Conservation (phyloP, 2,797 vertebrate genomes). For the Acanthurus lineatus region DNA sequence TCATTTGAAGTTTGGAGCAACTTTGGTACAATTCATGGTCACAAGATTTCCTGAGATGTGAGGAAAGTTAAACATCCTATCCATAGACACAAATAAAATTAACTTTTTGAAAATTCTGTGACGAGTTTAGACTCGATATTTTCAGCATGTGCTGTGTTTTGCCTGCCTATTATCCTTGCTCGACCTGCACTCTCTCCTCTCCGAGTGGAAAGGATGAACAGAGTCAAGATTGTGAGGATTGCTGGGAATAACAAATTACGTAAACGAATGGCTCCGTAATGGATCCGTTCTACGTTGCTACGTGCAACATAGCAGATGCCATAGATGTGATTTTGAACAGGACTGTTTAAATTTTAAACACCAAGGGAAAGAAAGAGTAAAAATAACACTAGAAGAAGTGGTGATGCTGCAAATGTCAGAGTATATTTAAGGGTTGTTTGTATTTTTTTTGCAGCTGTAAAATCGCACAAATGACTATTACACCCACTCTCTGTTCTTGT, state of each 20-base stretch:
- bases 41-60: constrained; percentile 4
- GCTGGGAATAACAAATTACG: constrained; percentile 71
- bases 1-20: neutral
- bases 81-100: neutral
- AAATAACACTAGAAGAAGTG: constrained; percentile 41
- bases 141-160: constrained; percentile 1
- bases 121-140: neutral
- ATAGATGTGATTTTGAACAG: constrained; percentile 59
- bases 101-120: neutral
- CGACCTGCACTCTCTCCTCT: constrained; percentile 34
- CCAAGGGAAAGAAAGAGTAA: constrained; percentile 11
- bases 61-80: constrained; percentile 39
- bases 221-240: constrained; percentile 45
- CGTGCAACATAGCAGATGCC: constrained; percentile 26
- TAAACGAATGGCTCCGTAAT: constrained; percentile 68
- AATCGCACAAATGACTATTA: constrained; percentile 26
- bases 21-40: neutral
- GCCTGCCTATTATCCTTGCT: constrained; percentile 14
- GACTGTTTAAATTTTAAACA: constrained; percentile 60
- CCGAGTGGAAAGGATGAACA: constrained; percentile 36
- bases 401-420: constrained; percentile 31
- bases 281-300: constrained; percentile 29
- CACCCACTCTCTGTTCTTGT: neutral
- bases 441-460: constrained; percentile 28
- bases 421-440: constrained; percentile 50